Percentiles rank a stretch among this genome's conserved stretches.
Evolutionary conservation across 2,888 invertebrate genomes (phyloP).

Genomic region (Epinotia bilunana): DNA sequence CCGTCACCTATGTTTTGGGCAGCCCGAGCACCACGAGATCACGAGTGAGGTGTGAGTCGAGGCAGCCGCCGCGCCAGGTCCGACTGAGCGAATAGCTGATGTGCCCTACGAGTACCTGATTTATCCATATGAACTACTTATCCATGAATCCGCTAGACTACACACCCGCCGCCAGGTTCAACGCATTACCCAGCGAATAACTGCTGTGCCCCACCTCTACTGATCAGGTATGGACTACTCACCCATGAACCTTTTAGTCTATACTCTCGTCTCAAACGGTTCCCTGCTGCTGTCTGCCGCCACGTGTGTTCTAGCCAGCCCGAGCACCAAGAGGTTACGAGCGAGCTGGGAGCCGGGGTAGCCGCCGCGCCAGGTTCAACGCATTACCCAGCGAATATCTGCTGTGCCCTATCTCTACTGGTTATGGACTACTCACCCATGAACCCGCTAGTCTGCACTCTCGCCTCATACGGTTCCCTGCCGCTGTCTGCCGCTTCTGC

Average conservation of each 20-base stretch:
- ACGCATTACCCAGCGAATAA: no score
- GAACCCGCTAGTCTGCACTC: constrained; percentile 62
- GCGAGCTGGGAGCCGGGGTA: constrained; percentile 68
- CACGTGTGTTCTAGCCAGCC: no score
- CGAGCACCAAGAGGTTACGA: constrained; percentile 67
- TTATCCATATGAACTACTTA: no score
- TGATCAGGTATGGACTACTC: no score
- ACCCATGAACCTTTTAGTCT: constrained; percentile 58
- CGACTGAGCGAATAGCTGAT: constrained; percentile 71
- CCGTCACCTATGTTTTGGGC: constrained; percentile 70
- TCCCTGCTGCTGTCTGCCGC: constrained; percentile 55
- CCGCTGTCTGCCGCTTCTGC: constrained; percentile 66
- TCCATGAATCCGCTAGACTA: no score
- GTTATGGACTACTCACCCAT: constrained; percentile 59
- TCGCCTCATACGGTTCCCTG: constrained; percentile 58
- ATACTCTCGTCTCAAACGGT: constrained; percentile 49
- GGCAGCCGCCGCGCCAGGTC: constrained; percentile 65
- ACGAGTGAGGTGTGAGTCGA: constrained; percentile 57
- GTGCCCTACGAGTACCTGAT: constrained; percentile 44
- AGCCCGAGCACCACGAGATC: constrained; percentile 64
- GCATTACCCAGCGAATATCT: constrained; percentile 50
- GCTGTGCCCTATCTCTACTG: no score
- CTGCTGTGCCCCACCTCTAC: no score
- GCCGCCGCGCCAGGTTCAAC: constrained; percentile 64
- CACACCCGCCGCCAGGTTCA: not conserved